Evolutionary conservation across 2,888 invertebrate genomes (phyloP), one percentile per base, ranked within the genome.

Genomic region (Uropetala carovei): DNA sequence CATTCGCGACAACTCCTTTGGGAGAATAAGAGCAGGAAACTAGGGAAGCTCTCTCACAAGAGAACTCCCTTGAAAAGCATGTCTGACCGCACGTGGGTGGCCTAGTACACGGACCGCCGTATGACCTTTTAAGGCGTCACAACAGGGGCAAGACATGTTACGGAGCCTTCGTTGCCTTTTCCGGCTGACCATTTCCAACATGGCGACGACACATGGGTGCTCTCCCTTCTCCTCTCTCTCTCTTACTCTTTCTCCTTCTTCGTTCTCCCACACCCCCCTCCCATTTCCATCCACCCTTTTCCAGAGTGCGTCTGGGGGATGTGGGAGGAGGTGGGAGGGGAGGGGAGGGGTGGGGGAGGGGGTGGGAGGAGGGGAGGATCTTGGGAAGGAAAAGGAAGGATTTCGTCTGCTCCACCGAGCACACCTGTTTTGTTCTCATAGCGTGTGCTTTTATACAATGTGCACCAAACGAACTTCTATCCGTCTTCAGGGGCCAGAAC

Each of bases 341-440:
- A 1, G 82, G 22, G 16, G 9, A 16, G 30, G 3, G 43, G 75
- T n/a, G 83, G 18, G 4, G 8, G 57, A 57, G 16, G 82, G 18
- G 22, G n/a, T 27, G 22, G 5, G 18, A 16, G 64, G 64, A n/a
- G 64, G 5, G 64, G n/a, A 7, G 64, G n/a, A 64, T 18, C 18
- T 16, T n/a, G 27, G 27, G 18, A 27, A n/a, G 27, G 43, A 82
- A 43, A 30, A 57, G 57, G 57, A 83, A 57, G 83, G 57, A 57
- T 83, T 16, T 43, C 57, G 82, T 27, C 7, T 13, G 13, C 75
- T 27, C 75, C 27, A 30, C 30, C 83, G 56, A 27, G 56, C 57
- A 57, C 83, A 83, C 83, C 83, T 83, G 83, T 83, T 83, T 83
- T 56, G 56, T 83, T 83, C 83, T 83, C 83, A 83, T 83, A 83